These are phyloP conservation scores for Planococcus citri DNA, from an alignment of 1,140 invertebrate genomes.

Conservation along the genomic window DNA sequence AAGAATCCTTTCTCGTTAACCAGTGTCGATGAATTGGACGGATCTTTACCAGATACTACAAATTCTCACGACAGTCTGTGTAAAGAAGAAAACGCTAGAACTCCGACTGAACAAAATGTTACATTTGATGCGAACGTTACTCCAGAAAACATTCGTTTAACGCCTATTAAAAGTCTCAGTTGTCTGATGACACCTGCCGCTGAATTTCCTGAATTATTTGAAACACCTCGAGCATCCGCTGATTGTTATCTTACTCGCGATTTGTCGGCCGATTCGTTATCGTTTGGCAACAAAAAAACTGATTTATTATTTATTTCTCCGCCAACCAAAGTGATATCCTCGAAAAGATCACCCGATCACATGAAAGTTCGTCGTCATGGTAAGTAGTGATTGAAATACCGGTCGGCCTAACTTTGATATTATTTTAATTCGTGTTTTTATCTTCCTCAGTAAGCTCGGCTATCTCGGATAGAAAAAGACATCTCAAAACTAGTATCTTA, in stretches of 20 bases:
- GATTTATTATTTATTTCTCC: slow-evolving; percentile 3
- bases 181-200: slow-evolving; percentile 67
- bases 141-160: neutral
- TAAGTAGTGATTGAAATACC: neutral
- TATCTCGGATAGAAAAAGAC: neutral
- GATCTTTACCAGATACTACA: neutral
- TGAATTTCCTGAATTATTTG: slow-evolving; percentile 31
- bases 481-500: neutral
- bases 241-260: neutral
- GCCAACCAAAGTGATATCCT: neutral
- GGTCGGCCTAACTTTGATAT: no score
- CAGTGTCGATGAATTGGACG: slow-evolving; percentile 1
- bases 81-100: neutral
- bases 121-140: neutral
- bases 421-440: neutral
- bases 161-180: slow-evolving; percentile 65
- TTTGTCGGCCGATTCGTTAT: neutral
- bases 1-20: neutral
- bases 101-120: neutral
- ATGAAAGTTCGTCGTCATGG: neutral
- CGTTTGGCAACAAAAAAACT: neutral
- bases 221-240: neutral
- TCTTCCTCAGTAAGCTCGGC: slow-evolving; percentile 2
- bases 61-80: neutral
- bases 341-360: neutral